Percentiles rank a stretch among this genome's conserved stretches.
Conservation (phyloP, 2,888 invertebrate genomes). For the Polymixis flavicincta region DNA sequence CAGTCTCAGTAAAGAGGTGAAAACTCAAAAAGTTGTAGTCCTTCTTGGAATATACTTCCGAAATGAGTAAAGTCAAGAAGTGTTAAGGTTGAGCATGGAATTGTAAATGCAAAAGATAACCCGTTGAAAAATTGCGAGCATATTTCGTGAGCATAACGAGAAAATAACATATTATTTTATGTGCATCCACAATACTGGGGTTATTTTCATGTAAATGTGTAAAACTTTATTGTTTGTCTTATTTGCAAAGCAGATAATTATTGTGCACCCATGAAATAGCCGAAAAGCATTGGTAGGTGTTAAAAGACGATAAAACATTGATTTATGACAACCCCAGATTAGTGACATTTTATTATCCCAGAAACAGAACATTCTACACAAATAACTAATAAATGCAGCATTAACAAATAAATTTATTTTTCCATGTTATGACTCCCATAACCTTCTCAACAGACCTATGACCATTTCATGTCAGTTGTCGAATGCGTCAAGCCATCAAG, state of each 20-base stretch:
- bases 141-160: slow-evolving; percentile 22
- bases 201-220: slow-evolving; percentile 13
- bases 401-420: slow-evolving; percentile 43
- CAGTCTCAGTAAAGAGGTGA: not conserved
- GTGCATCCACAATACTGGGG: slow-evolving; percentile 8
- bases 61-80: slow-evolving; percentile 18
- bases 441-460: slow-evolving; percentile 44
- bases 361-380: slow-evolving; percentile 20
- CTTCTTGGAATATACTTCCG: too few species aligned
- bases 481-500: slow-evolving; percentile 46
- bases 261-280: slow-evolving; percentile 16
- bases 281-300: not conserved
- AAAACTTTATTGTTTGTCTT: not conserved
- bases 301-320: slow-evolving; percentile 7
- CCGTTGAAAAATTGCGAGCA: slow-evolving; percentile 31
- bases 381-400: slow-evolving; percentile 21
- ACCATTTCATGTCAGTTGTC: slow-evolving; percentile 47
- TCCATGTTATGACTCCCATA: slow-evolving; percentile 32
- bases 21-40: not conserved
- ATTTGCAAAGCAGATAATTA: slow-evolving; percentile 4
- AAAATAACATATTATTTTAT: slow-evolving; percentile 27
- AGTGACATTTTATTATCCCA: slow-evolving; percentile 26
- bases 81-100: slow-evolving; percentile 21
- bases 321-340: slow-evolving; percentile 10
- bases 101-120: slow-evolving; percentile 31